A percentile compares a stretch with the other conserved stretches of the same genome.
Conservation (phyloP, 2,113 vertebrate genomes). For the Morone saxatilis region DNA sequence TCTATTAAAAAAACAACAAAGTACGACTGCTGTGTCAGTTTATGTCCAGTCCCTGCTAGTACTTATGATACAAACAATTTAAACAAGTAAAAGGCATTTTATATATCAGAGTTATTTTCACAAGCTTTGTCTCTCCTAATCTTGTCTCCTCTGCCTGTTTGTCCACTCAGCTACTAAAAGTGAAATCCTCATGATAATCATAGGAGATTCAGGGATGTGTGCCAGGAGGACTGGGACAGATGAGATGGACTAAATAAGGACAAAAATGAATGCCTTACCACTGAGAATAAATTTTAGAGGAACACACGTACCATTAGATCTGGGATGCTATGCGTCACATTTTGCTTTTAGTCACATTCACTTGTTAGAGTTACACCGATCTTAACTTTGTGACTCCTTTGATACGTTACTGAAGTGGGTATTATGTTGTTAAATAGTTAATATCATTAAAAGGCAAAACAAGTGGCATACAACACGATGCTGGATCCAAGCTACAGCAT, state of each 20-base stretch:
- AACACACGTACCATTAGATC: background rate
- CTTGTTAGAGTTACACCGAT: background rate
- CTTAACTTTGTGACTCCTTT: background rate
- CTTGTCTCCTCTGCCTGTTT: conserved; percentile 9
- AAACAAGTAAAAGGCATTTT: background rate
- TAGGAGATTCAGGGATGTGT: conserved; percentile 50
- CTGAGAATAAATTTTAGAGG: conserved; percentile 26
- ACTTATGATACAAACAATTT: background rate
- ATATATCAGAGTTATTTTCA: background rate
- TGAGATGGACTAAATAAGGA: conserved; percentile 44
- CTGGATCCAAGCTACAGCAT: conserved; percentile 7
- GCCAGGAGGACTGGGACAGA: conserved; percentile 58
- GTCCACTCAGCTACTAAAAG: conserved; percentile 44
- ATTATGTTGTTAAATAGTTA: background rate
- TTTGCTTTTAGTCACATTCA: background rate
- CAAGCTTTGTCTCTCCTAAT: background rate
- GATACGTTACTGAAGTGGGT: background rate
- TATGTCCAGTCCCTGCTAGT: background rate
- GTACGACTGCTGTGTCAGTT: background rate
- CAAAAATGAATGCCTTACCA: conserved; percentile 36
- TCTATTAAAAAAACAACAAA: background rate
- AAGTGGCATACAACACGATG: background rate
- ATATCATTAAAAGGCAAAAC: background rate
- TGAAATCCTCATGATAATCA: conserved; percentile 25
- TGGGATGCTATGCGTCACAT: background rate